phyloP scores from a whole-genome alignment of 2,888 invertebrate genomes.

The Spatulosminthurus flaviceps region DNA sequence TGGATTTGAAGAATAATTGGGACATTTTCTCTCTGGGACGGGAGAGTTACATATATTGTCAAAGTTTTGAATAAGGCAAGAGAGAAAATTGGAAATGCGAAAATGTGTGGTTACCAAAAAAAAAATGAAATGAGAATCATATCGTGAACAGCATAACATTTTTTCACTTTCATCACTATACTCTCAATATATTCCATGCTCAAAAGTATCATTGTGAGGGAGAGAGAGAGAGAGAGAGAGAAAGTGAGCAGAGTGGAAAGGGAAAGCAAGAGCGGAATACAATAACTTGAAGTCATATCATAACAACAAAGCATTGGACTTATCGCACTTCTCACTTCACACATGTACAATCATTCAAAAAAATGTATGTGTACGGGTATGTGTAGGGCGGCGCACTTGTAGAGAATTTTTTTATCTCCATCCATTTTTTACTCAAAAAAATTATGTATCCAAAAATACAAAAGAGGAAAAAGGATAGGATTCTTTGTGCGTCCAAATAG shows the following conservation, averaged over 20 bases:
- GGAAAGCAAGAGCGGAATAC: background rate
- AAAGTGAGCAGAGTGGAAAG: background rate
- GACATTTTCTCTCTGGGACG: too few species aligned
- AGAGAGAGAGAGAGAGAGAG: background rate
- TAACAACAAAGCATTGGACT: constrained; percentile 18
- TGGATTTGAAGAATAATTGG: too few species aligned
- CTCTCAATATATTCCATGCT: background rate
- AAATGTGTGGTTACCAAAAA: background rate
- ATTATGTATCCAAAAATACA: background rate
- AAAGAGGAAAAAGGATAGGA: background rate
- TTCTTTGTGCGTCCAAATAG: background rate
- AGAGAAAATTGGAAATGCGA: background rate
- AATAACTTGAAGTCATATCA: background rate
- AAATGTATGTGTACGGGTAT: too few species aligned
- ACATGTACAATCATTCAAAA: too few species aligned
- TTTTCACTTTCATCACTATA: background rate
- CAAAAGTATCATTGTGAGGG: too few species aligned
- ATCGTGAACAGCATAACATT: background rate
- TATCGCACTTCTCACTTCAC: background rate
- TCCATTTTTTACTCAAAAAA: background rate
- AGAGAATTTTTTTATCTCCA: background rate
- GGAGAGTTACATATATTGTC: background rate
- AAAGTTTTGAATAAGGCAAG: too few species aligned
- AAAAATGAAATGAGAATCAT: constrained; percentile 10
- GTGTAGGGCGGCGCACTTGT: too few species aligned